Conservation (phyloP, 2,113 vertebrate genomes). For the Stictonetta naevosa region DNA sequence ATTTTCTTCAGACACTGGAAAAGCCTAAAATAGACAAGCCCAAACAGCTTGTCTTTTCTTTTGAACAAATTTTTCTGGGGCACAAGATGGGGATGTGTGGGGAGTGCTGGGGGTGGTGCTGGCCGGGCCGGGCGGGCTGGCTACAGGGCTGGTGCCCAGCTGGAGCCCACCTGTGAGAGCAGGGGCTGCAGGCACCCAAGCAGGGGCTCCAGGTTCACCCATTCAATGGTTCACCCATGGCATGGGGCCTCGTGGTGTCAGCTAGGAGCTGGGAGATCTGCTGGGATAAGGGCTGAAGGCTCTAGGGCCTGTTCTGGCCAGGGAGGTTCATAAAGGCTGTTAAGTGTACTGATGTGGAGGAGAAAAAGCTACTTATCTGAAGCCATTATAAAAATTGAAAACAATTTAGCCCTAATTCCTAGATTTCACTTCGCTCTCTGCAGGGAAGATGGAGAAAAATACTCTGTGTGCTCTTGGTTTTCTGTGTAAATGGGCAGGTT, state of each 20-base stretch:
- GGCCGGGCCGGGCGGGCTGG: neutral
- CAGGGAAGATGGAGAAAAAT: neutral
- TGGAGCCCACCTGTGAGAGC: neutral
- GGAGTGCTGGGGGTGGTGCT: too few relatives aligned
- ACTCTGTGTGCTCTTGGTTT: neutral
- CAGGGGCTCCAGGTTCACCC: neutral
- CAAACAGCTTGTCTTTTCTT: neutral
- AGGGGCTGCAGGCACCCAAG: neutral
- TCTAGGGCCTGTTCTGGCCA: neutral
- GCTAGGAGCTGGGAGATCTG: neutral
- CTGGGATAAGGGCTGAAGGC: neutral
- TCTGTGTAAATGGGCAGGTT: conserved; percentile 21
- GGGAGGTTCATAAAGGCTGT: neutral
- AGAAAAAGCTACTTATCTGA: conserved; percentile 36
- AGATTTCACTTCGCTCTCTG: neutral
- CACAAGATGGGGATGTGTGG: fast-evolving
- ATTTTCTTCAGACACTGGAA: neutral
- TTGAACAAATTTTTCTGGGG: neutral
- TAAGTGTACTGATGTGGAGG: neutral
- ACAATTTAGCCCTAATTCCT: neutral
- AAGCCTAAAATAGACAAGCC: neutral
- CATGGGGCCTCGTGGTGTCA: neutral
- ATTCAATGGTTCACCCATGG: fast-evolving
- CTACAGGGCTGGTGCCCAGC: too few relatives aligned
- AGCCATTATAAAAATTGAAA: conserved; percentile 34